Evolutionary conservation across 1,140 invertebrate species (phyloP).

Genomic region (Lineus longissimus): DNA sequence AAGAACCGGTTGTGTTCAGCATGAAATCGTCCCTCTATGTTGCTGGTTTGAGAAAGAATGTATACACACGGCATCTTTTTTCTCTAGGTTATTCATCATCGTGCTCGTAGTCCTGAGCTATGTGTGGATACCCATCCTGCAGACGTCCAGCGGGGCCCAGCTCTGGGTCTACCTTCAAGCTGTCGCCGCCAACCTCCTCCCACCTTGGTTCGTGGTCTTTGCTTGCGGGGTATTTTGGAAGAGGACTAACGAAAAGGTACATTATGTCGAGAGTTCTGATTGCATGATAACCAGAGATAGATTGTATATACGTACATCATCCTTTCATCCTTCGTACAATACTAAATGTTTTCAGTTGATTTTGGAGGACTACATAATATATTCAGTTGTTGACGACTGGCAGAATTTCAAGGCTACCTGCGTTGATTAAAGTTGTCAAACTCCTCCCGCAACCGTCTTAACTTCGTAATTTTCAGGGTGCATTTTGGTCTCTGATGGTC

Average conservation of each 20-base stretch:
- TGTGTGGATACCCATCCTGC: slow-evolving; percentile 59
- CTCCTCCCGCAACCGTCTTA: neutral
- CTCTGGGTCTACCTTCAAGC: slow-evolving; percentile 59
- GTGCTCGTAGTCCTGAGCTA: slow-evolving; percentile 56
- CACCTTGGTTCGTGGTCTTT: slow-evolving; percentile 58
- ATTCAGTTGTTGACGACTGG: neutral
- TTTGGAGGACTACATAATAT: neutral
- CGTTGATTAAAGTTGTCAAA: too few relatives aligned
- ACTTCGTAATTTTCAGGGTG: slow-evolving; percentile 47
- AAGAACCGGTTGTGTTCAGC: too few relatives aligned
- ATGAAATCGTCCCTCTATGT: too few relatives aligned
- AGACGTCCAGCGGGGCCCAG: slow-evolving; percentile 54
- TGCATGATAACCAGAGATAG: neutral
- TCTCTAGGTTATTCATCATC: slow-evolving; percentile 51
- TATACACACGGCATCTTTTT: too few relatives aligned
- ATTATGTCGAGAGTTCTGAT: neutral
- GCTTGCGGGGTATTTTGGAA: slow-evolving; percentile 56
- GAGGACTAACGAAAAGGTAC: slow-evolving; percentile 57
- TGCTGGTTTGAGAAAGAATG: too few relatives aligned
- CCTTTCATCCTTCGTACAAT: neutral
- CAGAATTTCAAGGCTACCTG: neutral
- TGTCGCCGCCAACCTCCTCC: slow-evolving; percentile 56
- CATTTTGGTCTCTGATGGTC: slow-evolving; percentile 59
- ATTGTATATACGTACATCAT: neutral
- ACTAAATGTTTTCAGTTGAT: neutral